Percentiles rank a stretch among this genome's conserved stretches.
Conservation (phyloP, 2,888 invertebrate genomes). For the Stenodema calcarata region DNA sequence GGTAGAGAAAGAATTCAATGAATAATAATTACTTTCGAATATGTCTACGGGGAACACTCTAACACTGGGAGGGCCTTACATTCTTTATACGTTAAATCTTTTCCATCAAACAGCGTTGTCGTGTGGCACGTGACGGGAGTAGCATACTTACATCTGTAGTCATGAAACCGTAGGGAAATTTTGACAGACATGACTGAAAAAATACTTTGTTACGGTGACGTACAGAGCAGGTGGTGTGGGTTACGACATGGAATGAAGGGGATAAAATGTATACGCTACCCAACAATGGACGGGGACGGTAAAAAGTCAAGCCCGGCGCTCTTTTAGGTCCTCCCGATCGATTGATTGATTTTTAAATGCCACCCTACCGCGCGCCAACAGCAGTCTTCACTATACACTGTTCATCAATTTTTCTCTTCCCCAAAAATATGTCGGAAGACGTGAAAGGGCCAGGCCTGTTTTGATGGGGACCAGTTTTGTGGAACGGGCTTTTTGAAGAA, state of each 20-base stretch:
- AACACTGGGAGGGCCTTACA: neutral
- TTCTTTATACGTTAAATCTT: neutral
- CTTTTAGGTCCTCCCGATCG: neutral
- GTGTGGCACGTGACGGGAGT: conserved; percentile 3
- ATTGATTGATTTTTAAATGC: conserved; percentile 22
- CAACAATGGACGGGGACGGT: neutral
- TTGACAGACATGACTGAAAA: neutral
- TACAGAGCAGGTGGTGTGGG: neutral
- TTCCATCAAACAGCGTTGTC: neutral
- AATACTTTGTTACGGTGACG: neutral
- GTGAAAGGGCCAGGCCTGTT: too few species aligned
- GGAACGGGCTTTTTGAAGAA: too few species aligned
- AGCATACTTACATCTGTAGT: neutral
- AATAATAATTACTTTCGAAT: neutral
- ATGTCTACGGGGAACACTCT: neutral
- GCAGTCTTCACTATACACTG: too few species aligned
- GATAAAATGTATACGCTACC: too few species aligned
- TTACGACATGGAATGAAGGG: neutral
- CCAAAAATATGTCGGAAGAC: too few species aligned
- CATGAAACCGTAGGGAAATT: neutral
- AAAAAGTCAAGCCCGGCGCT: conserved; percentile 22
- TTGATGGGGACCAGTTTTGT: too few species aligned
- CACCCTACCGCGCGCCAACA: neutral
- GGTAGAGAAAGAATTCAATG: neutral
- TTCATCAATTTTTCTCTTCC: too few species aligned